phyloP scores from a whole-genome alignment of 2,113 vertebrate genomes.

The Ibidorhyncha struthersii region DNA sequence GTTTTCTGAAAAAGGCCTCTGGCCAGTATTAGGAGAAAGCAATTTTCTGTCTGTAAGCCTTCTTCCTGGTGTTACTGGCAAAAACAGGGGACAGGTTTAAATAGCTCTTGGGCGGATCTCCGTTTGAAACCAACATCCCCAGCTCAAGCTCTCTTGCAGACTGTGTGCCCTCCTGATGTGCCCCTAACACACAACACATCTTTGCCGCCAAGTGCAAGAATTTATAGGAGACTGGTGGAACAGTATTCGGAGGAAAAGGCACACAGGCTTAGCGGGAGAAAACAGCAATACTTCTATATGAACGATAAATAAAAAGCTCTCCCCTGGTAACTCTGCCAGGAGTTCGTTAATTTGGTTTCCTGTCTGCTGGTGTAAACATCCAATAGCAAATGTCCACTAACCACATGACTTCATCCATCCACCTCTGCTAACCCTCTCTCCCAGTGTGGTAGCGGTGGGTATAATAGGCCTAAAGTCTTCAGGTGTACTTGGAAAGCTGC shows the following conservation, averaged over 20 bases:
- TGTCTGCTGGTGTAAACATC: neutral
- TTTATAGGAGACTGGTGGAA: neutral
- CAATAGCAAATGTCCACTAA: neutral
- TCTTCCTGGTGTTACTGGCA: slow-evolving; percentile 1
- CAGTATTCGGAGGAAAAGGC: neutral
- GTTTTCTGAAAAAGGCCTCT: neutral
- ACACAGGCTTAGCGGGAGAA: neutral
- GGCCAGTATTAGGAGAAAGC: neutral
- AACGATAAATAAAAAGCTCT: neutral
- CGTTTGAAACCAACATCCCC: neutral
- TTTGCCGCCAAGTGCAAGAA: neutral
- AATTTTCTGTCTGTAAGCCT: neutral
- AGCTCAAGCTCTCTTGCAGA: neutral
- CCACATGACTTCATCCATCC: neutral
- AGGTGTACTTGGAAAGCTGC: neutral
- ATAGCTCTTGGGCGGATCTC: neutral
- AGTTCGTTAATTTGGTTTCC: slow-evolving; percentile 6
- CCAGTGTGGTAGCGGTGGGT: neutral
- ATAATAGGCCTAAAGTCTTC: neutral
- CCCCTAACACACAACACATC: neutral
- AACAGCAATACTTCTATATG: neutral
- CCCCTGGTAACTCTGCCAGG: neutral
- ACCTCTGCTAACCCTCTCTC: neutral
- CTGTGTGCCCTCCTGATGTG: neutral
- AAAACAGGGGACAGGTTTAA: slow-evolving; percentile 18